Base-by-base conservation (phyloP, 2,888 invertebrate genomes). In the Agelastica alni region DNA sequence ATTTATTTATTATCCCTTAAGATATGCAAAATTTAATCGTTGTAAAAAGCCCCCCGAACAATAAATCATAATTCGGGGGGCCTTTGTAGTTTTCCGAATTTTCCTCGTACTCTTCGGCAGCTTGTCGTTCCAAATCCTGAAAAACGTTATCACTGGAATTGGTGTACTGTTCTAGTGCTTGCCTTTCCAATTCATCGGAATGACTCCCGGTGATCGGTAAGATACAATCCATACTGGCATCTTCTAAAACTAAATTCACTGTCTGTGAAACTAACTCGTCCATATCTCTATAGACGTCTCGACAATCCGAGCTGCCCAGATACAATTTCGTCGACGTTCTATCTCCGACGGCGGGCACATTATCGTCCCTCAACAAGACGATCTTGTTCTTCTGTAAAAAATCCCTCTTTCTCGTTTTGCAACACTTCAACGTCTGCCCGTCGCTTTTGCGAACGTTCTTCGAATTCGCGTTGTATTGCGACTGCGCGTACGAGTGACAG, bases 111-210 rank as follows among this genome's bases (percentile, higher is more conserved):
- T 87, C 86, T 65, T 86, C 87, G 43, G 83, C 82, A 0, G 86
- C 87, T 65, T 86, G 83, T 53, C 83, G 79, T 66, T 86, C 86
- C 52, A 86, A 72, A 59, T 86, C 85, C 47, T 81, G 79, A 68
- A 82, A 83, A 61, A 82, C 82, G 5, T 81, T 81, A 61, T 83
- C 83, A 66, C 81, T 82, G 60, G 74, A 74, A 18, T 65, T 66
- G 4, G 79, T 81, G n/a, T 81, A 80, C 67, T 84, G 83, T 65
- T 83, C 83, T 45, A 84, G 65, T 1, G 85, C 84, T 68, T 83
- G 81, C 56, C 80, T 79, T 67, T 84, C 84, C 39, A 84, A 68
- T 63, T 83, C 83, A 51, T 83, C 83, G 0, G 75, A 75, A 31
- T 63, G 41, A 17, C 64, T 65, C 4, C 62, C 58, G 9, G 67